Percentiles rank a stretch among this genome's conserved stretches.
phyloP scores from a whole-genome alignment of 2,888 invertebrate species.

The Pachliopta kotzebuea region DNA sequence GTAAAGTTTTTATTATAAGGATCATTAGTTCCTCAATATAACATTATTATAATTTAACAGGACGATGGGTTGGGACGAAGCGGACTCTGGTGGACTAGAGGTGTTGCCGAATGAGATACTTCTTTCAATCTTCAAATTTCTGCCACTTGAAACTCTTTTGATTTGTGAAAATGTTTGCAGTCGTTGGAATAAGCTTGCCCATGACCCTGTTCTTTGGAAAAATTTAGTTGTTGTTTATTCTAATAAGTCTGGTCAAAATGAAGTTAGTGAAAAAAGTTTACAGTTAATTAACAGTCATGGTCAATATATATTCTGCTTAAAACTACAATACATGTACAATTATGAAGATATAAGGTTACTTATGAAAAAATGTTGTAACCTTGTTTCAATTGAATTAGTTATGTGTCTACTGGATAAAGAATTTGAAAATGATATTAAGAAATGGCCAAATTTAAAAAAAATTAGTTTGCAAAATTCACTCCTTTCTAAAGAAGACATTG shows the following conservation, averaged over 20 bases:
- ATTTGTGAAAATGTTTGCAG: constrained; percentile 59
- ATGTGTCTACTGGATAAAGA: constrained; percentile 66
- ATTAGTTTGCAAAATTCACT: constrained; percentile 67
- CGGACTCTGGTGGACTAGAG: constrained; percentile 8
- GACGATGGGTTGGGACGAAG: constrained; percentile 17
- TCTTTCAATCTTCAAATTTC: constrained; percentile 58
- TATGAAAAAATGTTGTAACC: constrained; percentile 54
- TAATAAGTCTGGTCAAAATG: constrained; percentile 59
- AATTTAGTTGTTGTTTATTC: constrained; percentile 56
- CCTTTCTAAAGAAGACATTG: constrained; percentile 45
- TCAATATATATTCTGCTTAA: constrained; percentile 53
- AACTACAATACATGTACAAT: constrained; percentile 64
- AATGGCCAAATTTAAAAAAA: constrained; percentile 59
- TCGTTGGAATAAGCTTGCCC: constrained; percentile 59
- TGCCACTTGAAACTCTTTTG: constrained; percentile 57
- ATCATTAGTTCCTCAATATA: not conserved
- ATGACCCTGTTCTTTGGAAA: constrained; percentile 59
- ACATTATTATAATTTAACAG: constrained; percentile 10
- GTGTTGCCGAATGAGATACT: constrained; percentile 65
- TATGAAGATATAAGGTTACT: constrained; percentile 56
- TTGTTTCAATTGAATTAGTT: constrained; percentile 61
- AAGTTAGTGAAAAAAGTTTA: constrained; percentile 53
- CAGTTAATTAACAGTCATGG: constrained; percentile 55
- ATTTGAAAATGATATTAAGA: constrained; percentile 54
- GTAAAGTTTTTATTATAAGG: not conserved